A percentile compares a stretch with the other conserved stretches of the same genome.
phyloP scores from a whole-genome alignment of 2,797 vertebrate genomes.

The Lepilemur ruficaudatus region DNA sequence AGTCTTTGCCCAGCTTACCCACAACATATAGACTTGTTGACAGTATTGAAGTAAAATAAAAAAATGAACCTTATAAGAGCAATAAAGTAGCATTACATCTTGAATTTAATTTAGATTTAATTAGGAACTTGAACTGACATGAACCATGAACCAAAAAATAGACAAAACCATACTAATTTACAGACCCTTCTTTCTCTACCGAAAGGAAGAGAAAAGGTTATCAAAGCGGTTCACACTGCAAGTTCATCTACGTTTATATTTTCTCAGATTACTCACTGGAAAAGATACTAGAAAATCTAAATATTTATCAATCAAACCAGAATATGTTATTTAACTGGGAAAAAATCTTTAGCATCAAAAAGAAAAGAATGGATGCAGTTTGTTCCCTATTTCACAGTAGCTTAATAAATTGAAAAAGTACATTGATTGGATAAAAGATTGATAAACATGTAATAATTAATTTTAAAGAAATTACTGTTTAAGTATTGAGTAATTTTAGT shows the following conservation, averaged over 20 bases:
- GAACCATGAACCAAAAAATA: constrained; percentile 35
- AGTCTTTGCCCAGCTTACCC: background rate
- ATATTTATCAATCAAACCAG: constrained; percentile 9
- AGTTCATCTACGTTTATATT: background rate
- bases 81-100: constrained; percentile 14
- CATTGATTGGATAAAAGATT: background rate
- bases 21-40: constrained; percentile 24
- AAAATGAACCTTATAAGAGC: constrained; percentile 11
- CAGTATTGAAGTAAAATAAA: constrained; percentile 48
- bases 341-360: background rate
- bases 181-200: background rate
- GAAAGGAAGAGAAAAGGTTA: background rate
- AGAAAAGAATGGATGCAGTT: background rate
- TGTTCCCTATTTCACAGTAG: constrained; percentile 1
- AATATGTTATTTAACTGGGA: constrained; percentile 11
- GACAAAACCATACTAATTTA: background rate
- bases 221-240: background rate
- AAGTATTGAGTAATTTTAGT: constrained; percentile 34
- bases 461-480: constrained; percentile 32
- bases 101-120: constrained; percentile 57
- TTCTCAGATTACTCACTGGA: constrained; percentile 33
- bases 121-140: constrained; percentile 25
- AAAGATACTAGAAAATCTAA: background rate
- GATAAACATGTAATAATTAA: constrained; percentile 37
- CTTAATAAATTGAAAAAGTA: constrained; percentile 44